These are phyloP conservation scores for Tiphia femorata DNA, from an alignment of 2,888 invertebrate genomes.

Conservation along the genomic window DNA sequence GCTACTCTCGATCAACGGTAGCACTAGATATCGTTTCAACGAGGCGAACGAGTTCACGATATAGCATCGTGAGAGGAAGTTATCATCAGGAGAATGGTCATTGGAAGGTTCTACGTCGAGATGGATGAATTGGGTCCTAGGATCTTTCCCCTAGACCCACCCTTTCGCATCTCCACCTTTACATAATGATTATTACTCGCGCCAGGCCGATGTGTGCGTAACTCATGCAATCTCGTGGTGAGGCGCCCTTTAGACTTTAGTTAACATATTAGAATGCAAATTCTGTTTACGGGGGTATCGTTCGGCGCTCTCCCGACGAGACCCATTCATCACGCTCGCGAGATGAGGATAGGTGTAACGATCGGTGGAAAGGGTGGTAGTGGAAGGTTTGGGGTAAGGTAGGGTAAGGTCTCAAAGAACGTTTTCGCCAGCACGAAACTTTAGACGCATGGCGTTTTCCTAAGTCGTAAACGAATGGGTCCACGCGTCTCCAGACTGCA, in stretches of 20 bases:
- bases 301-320: constrained; percentile 32
- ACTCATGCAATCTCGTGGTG: constrained; percentile 19
- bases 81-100: no score
- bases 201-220: background rate
- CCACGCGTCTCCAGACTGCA: constrained; percentile 21
- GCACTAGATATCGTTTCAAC: no score
- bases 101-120: no score
- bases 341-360: constrained; percentile 31
- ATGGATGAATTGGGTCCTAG: no score
- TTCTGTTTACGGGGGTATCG: constrained; percentile 37
- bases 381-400: no score
- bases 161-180: background rate
- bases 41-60: no score
- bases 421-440: constrained; percentile 16
- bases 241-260: constrained; percentile 29
- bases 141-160: no score
- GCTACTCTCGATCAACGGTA: no score
- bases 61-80: no score
- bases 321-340: constrained; percentile 33
- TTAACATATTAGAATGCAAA: constrained; percentile 42
- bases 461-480: constrained; percentile 33
- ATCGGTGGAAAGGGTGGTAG: no score
- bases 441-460: constrained; percentile 19
- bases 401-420: constrained; percentile 31
- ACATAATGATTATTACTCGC: constrained; percentile 9